Percentiles rank a stretch among this genome's conserved stretches.
These are phyloP conservation scores for Drosophila tristis DNA, from an alignment of 1,140 invertebrate genomes.

Conservation along the genomic window DNA sequence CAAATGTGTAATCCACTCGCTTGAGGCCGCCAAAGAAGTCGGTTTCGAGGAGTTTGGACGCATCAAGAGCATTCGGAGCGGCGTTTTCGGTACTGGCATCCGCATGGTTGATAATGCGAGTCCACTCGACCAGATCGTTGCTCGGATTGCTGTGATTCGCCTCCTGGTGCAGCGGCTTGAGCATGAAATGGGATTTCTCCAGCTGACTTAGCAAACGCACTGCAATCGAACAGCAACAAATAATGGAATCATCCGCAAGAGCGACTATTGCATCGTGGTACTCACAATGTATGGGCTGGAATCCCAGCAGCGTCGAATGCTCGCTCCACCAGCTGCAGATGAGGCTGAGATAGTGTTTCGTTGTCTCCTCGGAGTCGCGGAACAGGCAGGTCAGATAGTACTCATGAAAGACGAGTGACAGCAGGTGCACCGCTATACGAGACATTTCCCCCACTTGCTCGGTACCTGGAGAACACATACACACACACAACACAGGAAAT, in stretches of 20 bases:
- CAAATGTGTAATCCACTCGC: conserved; percentile 22
- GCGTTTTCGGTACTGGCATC: conserved; percentile 14
- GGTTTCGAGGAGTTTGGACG: conserved; percentile 14
- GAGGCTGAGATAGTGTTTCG: conserved; percentile 70
- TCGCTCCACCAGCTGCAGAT: conserved; percentile 74
- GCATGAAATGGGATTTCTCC: conserved; percentile 68
- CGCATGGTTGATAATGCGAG: conserved; percentile 41
- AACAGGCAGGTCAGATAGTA: conserved; percentile 70
- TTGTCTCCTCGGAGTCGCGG: conserved; percentile 74
- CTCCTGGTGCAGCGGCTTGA: conserved; percentile 63
- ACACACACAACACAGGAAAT: not conserved
- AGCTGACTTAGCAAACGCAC: conserved; percentile 64
- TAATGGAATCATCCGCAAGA: not conserved
- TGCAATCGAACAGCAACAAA: conserved; percentile 13
- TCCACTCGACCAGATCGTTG: conserved; percentile 68
- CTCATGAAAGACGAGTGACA: conserved; percentile 71
- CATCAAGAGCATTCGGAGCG: not conserved
- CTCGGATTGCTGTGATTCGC: conserved; percentile 48
- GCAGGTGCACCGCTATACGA: conserved; percentile 63
- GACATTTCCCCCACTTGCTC: conserved; percentile 61
- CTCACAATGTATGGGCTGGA: conserved; percentile 64
- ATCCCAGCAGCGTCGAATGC: conserved; percentile 46
- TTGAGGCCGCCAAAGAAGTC: conserved; percentile 40
- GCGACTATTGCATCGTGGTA: not conserved
- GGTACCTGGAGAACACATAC: conserved; percentile 36